A percentile compares a stretch with the other conserved stretches of the same genome.
Evolutionary conservation across 2,113 vertebrate genomes (phyloP).

Genomic region (human): GRCh38 chr4:148686501-148687000

Average conservation of each 20-base stretch:
- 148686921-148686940: background rate
- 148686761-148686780: conserved; percentile 5
- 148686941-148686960: background rate
- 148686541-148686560: conserved; percentile 72
- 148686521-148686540: conserved; percentile 77
- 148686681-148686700: conserved; percentile 72
- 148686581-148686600: conserved; percentile 73
- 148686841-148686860: conserved; percentile 35
- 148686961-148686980: background rate
- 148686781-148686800: conserved; percentile 59
- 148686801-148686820: conserved; percentile 52
- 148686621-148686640: conserved; percentile 68
- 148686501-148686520: conserved; percentile 76
- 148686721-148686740: conserved; percentile 58
- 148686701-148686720: conserved; percentile 67
- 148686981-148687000: conserved; percentile 27
- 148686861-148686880: conserved; percentile 30
- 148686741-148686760: conserved; percentile 59
- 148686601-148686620: conserved; percentile 73
- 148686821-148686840: conserved; percentile 45
- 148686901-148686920: conserved; percentile 46
- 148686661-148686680: conserved; percentile 46
- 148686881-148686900: conserved; percentile 48
- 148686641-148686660: conserved; percentile 65
- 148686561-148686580: conserved; percentile 63